Evolutionary conservation across 1,140 invertebrate species (phyloP).

Genomic region (Saxidomus purpurata): DNA sequence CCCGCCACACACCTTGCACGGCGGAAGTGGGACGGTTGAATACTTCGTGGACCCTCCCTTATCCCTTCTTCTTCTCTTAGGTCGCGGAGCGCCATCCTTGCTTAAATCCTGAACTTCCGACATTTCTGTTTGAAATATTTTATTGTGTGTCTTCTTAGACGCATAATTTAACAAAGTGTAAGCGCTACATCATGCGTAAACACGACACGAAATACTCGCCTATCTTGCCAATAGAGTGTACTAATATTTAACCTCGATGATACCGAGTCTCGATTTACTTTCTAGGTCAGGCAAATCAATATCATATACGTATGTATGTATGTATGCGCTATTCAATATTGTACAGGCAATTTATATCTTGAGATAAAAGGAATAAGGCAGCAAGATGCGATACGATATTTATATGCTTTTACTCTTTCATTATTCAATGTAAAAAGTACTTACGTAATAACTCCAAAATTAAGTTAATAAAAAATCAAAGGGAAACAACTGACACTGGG

Average conservation of each 20-base stretch:
- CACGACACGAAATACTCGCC: background rate
- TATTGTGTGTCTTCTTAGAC: background rate
- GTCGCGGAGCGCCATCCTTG: background rate
- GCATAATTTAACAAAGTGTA: background rate
- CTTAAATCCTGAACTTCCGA: background rate
- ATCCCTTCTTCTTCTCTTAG: background rate
- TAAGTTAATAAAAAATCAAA: too few relatives aligned
- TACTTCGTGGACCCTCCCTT: background rate
- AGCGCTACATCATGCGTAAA: background rate
- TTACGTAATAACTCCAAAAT: too few relatives aligned
- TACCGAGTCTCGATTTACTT: background rate
- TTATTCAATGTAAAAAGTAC: too few relatives aligned
- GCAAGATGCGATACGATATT: too few relatives aligned
- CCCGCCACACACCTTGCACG: slow-evolving; percentile 87
- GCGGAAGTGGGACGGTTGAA: slow-evolving; percentile 62
- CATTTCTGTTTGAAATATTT: background rate
- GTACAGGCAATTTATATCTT: too few relatives aligned
- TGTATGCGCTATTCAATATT: too few relatives aligned
- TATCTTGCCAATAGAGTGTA: background rate
- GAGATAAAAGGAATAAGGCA: too few relatives aligned
- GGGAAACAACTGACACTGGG: too few relatives aligned
- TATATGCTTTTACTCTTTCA: too few relatives aligned
- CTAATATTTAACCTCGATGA: background rate
- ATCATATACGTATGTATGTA: too few relatives aligned
- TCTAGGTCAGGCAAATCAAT: too few relatives aligned